Conservation (phyloP, 2,888 invertebrate genomes). For the Pollenia angustigena region DNA sequence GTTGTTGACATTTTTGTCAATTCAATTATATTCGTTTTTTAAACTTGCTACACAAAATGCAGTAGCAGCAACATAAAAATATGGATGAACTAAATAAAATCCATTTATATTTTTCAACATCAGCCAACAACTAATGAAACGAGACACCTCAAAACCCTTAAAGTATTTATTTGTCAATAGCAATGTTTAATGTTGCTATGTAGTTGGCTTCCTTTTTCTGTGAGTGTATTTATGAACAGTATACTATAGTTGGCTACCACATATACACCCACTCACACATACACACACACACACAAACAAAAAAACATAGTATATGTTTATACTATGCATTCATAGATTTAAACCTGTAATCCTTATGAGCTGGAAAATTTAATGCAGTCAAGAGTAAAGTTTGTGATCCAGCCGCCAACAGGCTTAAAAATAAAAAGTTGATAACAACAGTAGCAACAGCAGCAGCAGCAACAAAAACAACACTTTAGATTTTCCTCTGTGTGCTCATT, state of each 20-base stretch:
- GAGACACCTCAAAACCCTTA: conserved; percentile 58
- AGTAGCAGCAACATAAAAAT: conserved; percentile 2
- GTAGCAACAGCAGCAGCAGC: not conserved
- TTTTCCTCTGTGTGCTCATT: conserved; percentile 1
- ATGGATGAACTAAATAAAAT: conserved; percentile 48
- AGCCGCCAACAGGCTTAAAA: conserved; percentile 60
- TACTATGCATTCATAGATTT: not conserved
- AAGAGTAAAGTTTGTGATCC: conserved; percentile 68
- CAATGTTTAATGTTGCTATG: conserved; percentile 16
- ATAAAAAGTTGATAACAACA: conserved; percentile 56
- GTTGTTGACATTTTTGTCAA: conserved; percentile 54
- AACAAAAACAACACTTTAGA: conserved; percentile 19
- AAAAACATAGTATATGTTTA: not conserved
- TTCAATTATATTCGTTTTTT: conserved; percentile 46
- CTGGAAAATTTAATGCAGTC: conserved; percentile 68
- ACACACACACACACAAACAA: not conserved
- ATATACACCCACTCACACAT: not conserved
- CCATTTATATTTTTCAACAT: conserved; percentile 50
- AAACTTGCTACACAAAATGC: conserved; percentile 13
- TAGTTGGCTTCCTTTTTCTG: conserved; percentile 27
- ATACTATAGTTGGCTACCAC: not conserved
- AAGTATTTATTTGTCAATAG: conserved; percentile 66
- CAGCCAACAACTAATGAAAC: conserved; percentile 48
- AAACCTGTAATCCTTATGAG: conserved; percentile 64
- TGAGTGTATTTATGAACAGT: conserved; percentile 37